phyloP scores from a whole-genome alignment of 2,888 invertebrate genomes.

The Venusia cambrica region DNA sequence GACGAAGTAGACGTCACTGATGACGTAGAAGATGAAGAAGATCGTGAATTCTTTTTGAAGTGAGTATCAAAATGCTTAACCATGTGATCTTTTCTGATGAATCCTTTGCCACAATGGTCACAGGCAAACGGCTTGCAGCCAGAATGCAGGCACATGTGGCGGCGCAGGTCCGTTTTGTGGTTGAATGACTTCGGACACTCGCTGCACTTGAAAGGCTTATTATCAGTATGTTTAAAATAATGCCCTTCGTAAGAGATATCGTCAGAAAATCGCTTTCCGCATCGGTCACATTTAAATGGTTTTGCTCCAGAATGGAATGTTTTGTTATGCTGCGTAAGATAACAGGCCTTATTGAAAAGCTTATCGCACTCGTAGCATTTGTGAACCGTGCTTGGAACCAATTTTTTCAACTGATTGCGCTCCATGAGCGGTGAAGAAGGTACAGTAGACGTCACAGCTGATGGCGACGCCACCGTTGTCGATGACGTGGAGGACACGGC shows the following conservation, averaged over 20 bases:
- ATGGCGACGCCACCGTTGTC: slow-evolving; percentile 48
- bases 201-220: slow-evolving; percentile 93
- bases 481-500: slow-evolving; percentile 61
- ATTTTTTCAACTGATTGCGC: slow-evolving; percentile 63
- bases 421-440: slow-evolving; percentile 66
- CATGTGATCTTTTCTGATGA: slow-evolving; percentile 95
- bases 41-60: slow-evolving; percentile 79
- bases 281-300: slow-evolving; percentile 91
- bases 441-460: slow-evolving; percentile 64
- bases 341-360: slow-evolving; percentile 91
- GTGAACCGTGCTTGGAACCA: slow-evolving; percentile 61
- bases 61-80: slow-evolving; percentile 92
- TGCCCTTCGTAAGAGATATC: slow-evolving; percentile 88
- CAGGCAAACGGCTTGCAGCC: slow-evolving; percentile 92
- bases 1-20: slow-evolving; percentile 44
- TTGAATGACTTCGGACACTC: slow-evolving; percentile 94
- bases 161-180: slow-evolving; percentile 93
- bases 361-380: slow-evolving; percentile 92
- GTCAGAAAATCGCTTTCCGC: slow-evolving; percentile 91
- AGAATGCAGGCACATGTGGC: slow-evolving; percentile 94
- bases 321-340: slow-evolving; percentile 94
- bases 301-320: slow-evolving; percentile 93
- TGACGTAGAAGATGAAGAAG: slow-evolving; percentile 50
- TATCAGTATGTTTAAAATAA: slow-evolving; percentile 87
- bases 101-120: slow-evolving; percentile 91